phyloP scores from a whole-genome alignment of 2,888 invertebrate genomes.

The Drosophila macrospina region DNA sequence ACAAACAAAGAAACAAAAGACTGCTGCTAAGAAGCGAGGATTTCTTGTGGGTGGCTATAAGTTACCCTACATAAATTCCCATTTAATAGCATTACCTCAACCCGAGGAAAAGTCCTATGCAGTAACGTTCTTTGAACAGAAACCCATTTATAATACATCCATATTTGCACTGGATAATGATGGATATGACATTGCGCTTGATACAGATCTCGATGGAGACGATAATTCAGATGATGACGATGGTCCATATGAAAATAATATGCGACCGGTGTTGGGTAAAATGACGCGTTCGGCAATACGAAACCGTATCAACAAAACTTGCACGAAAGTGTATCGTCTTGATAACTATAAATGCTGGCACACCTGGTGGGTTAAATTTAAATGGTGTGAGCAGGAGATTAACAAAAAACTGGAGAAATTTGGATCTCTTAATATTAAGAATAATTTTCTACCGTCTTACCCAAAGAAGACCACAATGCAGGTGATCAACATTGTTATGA shows the following conservation, averaged over 20 bases:
- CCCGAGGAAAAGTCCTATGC: conserved; percentile 57
- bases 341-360: conserved; percentile 53
- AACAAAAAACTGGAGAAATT: conserved; percentile 37
- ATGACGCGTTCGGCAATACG: conserved; percentile 4
- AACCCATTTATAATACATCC: conserved; percentile 50
- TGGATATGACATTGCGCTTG: neutral
- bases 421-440: conserved; percentile 26
- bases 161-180: conserved; percentile 19
- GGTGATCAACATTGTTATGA: conserved; percentile 28
- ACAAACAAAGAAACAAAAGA: conserved; percentile 24
- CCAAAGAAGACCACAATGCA: neutral
- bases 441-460: conserved; percentile 27
- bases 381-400: conserved; percentile 60
- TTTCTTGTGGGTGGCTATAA: conserved; percentile 52
- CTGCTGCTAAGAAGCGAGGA: neutral
- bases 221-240: conserved; percentile 43
- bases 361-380: conserved; percentile 58
- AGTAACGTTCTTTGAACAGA: conserved; percentile 55
- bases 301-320: conserved; percentile 18
- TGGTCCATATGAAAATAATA: neutral
- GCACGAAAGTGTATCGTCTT: conserved; percentile 39
- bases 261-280: neutral
- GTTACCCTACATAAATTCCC: conserved; percentile 47
- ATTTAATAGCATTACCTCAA: conserved; percentile 37
- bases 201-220: conserved; percentile 16